These are phyloP conservation scores for Solenodon paradoxus DNA, from an alignment of 2,113 vertebrate species.

Conservation along the genomic window DNA sequence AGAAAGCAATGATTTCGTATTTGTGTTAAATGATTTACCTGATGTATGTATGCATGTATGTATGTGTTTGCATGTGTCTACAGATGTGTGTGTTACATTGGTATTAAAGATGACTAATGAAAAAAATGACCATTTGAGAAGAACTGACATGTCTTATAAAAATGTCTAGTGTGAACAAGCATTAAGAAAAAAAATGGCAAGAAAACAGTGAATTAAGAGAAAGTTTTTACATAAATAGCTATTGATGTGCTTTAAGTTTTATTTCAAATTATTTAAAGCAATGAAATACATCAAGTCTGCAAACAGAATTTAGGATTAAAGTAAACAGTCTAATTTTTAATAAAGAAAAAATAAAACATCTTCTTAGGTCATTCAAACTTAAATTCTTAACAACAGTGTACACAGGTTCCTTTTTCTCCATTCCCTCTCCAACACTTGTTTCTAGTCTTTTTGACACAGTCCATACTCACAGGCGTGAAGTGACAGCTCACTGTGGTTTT, in stretches of 20 bases:
- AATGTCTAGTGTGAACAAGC: background rate
- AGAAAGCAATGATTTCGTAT: background rate
- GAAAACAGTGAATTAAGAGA: background rate
- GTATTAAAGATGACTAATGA: background rate
- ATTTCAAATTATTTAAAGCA: constrained; percentile 26
- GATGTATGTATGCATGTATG: too few relatives aligned
- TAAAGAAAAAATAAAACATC: background rate
- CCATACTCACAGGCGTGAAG: too few relatives aligned
- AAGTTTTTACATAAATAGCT: background rate
- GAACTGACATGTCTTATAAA: background rate
- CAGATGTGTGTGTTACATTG: background rate
- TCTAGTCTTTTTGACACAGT: too few relatives aligned
- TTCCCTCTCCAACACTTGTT: too few relatives aligned
- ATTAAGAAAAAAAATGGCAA: background rate
- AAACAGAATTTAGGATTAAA: background rate
- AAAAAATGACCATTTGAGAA: background rate
- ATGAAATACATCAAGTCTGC: background rate
- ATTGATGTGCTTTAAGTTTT: background rate
- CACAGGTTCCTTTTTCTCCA: too few relatives aligned
- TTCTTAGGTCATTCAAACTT: too few relatives aligned
- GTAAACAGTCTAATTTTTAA: background rate
- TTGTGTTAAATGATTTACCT: background rate
- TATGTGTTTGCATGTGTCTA: too few relatives aligned
- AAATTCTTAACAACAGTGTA: too few relatives aligned
- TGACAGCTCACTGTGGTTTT: too few relatives aligned